A percentile compares a stretch with the other conserved stretches of the same genome.
Conservation (phyloP, 2,113 vertebrate genomes). For the Ptilorrhoa leucosticta region DNA sequence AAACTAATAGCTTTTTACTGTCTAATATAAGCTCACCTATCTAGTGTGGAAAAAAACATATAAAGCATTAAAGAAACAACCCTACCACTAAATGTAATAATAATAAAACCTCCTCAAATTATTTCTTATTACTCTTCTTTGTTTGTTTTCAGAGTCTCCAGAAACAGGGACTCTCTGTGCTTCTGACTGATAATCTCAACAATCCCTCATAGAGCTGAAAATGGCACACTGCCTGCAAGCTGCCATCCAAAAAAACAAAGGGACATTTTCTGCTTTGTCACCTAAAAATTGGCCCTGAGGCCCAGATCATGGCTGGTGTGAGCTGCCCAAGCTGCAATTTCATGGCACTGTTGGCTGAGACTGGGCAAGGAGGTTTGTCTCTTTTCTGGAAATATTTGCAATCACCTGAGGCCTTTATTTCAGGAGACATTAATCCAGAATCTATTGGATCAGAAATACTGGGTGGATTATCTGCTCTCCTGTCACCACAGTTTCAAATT, state of each 20-base stretch:
- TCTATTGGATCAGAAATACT: neutral
- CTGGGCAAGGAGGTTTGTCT: neutral
- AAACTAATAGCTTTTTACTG: constrained; percentile 49
- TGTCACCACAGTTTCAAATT: neutral
- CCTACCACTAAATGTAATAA: constrained; percentile 2
- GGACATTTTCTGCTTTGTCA: neutral
- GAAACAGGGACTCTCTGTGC: neutral
- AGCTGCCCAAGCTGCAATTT: neutral
- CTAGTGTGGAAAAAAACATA: neutral
- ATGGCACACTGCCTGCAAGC: neutral
- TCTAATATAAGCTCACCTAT: constrained; percentile 6
- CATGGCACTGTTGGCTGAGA: neutral
- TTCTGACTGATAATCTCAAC: neutral
- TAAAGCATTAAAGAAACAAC: neutral
- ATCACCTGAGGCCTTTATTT: neutral
- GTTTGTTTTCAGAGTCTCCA: neutral
- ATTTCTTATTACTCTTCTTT: neutral
- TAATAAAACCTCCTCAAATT: constrained; percentile 35
- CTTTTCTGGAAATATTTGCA: neutral
- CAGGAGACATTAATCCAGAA: neutral
- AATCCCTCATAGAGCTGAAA: neutral
- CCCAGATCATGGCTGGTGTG: neutral
- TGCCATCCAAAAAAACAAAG: neutral
- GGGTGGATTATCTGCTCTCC: neutral
- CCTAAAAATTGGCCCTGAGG: neutral